These are phyloP conservation scores for Pseudobourletiella spinata DNA, from an alignment of 1,140 invertebrate genomes.

Conservation along the genomic window DNA sequence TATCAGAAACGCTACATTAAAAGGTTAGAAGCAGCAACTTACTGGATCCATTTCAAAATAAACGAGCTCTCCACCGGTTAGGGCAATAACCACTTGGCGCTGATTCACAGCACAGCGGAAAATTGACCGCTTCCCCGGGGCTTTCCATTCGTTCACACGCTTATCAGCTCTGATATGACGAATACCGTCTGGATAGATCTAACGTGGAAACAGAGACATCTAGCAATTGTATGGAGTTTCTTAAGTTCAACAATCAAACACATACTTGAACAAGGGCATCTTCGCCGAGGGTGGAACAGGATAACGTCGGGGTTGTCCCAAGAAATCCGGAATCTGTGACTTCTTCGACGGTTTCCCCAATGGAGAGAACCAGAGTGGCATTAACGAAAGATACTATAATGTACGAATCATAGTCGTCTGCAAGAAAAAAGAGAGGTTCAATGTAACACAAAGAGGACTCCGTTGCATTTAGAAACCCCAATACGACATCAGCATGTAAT, in stretches of 20 bases:
- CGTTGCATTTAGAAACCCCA: too few species aligned
- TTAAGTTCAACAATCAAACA: too few species aligned
- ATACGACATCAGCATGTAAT: too few species aligned
- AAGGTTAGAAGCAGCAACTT: too few species aligned
- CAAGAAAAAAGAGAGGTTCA: slow-evolving; percentile 43
- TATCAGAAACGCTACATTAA: too few species aligned
- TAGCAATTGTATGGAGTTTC: too few species aligned
- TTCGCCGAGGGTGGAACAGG: slow-evolving; percentile 92
- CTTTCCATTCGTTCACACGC: slow-evolving; percentile 98
- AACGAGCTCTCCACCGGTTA: slow-evolving; percentile 94
- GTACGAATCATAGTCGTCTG: slow-evolving; percentile 98
- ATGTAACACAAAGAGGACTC: too few species aligned
- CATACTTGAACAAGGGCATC: slow-evolving; percentile 91
- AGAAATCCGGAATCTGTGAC: slow-evolving; percentile 98
- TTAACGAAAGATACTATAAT: slow-evolving; percentile 99
- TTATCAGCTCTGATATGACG: slow-evolving; percentile 95
- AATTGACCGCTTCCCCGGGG: slow-evolving; percentile 93
- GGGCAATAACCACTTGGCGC: slow-evolving; percentile 93
- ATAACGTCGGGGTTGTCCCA: slow-evolving; percentile 94
- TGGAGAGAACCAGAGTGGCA: slow-evolving; percentile 96
- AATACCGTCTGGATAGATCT: slow-evolving; percentile 97
- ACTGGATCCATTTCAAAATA: slow-evolving; percentile 99
- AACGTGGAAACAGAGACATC: slow-evolving; percentile 31
- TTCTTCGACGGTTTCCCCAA: slow-evolving; percentile 99
- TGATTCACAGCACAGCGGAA: slow-evolving; percentile 98